Evolutionary conservation across 2,888 invertebrate genomes (phyloP).

Genomic region (Apotomis betuletana): DNA sequence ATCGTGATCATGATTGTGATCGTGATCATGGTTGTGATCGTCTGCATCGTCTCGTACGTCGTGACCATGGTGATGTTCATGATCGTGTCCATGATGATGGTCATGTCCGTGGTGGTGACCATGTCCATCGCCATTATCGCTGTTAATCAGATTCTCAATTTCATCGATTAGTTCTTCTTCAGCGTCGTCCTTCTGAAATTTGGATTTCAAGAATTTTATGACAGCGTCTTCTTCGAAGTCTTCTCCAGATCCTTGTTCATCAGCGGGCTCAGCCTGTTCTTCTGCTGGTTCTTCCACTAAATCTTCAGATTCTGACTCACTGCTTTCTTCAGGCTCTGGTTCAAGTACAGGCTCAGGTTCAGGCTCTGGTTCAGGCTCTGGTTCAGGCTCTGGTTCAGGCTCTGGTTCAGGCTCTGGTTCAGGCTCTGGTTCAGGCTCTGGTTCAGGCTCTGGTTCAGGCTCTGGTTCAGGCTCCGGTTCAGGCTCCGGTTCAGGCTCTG

Average conservation of each 20-base stretch:
- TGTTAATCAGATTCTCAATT: constrained; percentile 15
- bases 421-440: constrained; percentile 43
- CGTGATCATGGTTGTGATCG: no score
- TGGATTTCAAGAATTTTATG: constrained; percentile 21
- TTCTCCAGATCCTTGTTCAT: constrained; percentile 21
- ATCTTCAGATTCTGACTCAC: constrained; percentile 56
- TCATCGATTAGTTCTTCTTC: constrained; percentile 11
- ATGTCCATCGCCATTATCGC: constrained; percentile 2
- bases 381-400: constrained; percentile 66
- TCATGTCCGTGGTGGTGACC: not conserved
- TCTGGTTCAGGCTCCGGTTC: constrained; percentile 31
- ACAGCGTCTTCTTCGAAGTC: constrained; percentile 5
- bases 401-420: constrained; percentile 61
- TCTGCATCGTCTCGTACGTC: not conserved
- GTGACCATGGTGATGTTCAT: constrained; percentile 1
- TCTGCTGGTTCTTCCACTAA: constrained; percentile 63
- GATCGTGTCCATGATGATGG: constrained; percentile 2
- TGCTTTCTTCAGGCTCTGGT: constrained; percentile 65
- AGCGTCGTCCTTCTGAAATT: constrained; percentile 34
- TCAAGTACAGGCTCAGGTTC: constrained; percentile 63
- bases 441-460: constrained; percentile 55
- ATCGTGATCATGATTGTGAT: no score
- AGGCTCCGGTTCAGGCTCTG: constrained; percentile 27
- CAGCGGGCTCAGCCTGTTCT: constrained; percentile 48
- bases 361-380: constrained; percentile 64